These are phyloP conservation scores for Zaprionus lineosus DNA, from an alignment of 2,888 invertebrate species.

Conservation along the genomic window DNA sequence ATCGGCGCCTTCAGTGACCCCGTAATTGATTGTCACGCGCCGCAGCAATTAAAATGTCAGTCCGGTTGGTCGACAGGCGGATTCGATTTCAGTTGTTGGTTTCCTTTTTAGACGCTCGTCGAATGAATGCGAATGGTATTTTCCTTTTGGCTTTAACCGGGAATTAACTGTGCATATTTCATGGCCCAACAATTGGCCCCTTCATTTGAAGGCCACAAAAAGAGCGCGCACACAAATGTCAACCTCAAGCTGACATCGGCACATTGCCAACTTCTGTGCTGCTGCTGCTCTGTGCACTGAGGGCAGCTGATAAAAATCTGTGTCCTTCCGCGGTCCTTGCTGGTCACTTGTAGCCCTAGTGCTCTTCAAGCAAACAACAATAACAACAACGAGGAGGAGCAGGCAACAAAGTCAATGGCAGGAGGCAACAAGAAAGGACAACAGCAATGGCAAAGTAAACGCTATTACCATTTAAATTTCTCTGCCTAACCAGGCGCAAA, in stretches of 20 bases:
- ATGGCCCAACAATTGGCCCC: conserved; percentile 52
- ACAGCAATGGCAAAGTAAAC: conserved; percentile 60
- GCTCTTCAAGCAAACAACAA: conserved; percentile 46
- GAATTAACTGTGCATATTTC: conserved; percentile 71
- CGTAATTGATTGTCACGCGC: conserved; percentile 71
- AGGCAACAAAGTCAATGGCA: too few relatives aligned
- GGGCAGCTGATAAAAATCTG: too few relatives aligned
- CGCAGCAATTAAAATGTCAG: conserved; percentile 72
- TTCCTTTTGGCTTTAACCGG: conserved; percentile 48
- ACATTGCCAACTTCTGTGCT: conserved; percentile 23
- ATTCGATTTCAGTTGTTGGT: conserved; percentile 31
- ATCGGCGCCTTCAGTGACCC: conserved; percentile 46
- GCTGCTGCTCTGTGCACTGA: too few relatives aligned
- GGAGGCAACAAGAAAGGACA: too few relatives aligned
- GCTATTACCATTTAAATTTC: conserved; percentile 70
- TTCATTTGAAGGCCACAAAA: conserved; percentile 14
- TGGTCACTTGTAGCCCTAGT: conserved; percentile 43
- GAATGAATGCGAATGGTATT: not conserved
- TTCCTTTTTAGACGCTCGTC: conserved; percentile 19
- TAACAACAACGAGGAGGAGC: conserved; percentile 16
- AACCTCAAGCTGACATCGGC: conserved; percentile 27
- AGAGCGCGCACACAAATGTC: conserved; percentile 23
- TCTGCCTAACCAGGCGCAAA: conserved; percentile 66
- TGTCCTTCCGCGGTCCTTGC: conserved; percentile 8
- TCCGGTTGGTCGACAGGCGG: conserved; percentile 26